Evolutionary conservation across 2,888 invertebrate genomes (phyloP).

Genomic region (Xylota sylvarum): DNA sequence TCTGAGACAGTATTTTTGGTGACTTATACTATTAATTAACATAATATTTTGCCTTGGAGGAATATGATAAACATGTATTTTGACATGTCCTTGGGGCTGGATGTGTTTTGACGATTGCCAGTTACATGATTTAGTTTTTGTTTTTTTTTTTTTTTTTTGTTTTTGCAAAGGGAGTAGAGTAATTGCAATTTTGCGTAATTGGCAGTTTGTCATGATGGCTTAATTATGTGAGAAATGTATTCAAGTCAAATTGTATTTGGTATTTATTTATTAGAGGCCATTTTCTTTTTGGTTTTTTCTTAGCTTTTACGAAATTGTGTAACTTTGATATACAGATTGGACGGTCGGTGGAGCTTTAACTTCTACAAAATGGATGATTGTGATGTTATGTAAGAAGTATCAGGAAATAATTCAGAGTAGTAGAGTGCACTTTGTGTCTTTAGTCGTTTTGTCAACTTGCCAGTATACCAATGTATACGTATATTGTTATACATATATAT

Average conservation of each 20-base stretch:
- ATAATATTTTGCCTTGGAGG: constrained; percentile 33
- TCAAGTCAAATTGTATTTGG: neutral
- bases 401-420: too few relatives aligned
- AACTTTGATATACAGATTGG: too few relatives aligned
- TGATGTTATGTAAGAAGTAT: too few relatives aligned
- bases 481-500: too few relatives aligned
- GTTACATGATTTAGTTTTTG: neutral
- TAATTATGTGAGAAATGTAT: neutral
- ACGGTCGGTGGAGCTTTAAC: too few relatives aligned
- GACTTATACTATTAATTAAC: constrained; percentile 44
- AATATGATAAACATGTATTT: constrained; percentile 28
- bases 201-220: neutral
- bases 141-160: neutral
- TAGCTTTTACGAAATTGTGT: too few relatives aligned
- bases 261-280: neutral
- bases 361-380: too few relatives aligned
- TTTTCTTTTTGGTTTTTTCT: too few relatives aligned
- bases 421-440: too few relatives aligned
- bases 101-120: neutral
- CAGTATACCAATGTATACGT: too few relatives aligned
- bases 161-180: neutral
- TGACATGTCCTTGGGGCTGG: neutral
- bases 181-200: constrained; percentile 16
- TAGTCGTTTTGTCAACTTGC: too few relatives aligned
- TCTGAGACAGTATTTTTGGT: constrained; percentile 35